A percentile compares a stretch with the other conserved stretches of the same genome.
phyloP scores from a whole-genome alignment of 1,140 invertebrate species.

The Zaprionus ornatus region DNA sequence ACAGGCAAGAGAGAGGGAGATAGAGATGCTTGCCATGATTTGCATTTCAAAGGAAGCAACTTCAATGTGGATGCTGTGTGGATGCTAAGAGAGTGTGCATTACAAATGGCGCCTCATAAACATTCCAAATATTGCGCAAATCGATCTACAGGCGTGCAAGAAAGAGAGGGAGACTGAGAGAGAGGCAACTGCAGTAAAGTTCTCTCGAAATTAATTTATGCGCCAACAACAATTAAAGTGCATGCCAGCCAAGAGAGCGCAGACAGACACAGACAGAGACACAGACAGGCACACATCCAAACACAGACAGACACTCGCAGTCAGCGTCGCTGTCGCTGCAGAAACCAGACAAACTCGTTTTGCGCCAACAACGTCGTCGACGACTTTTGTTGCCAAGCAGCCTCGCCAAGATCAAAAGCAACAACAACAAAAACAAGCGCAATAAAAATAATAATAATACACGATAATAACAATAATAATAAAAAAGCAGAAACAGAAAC shows the following conservation, averaged over 20 bases:
- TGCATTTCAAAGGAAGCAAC: constrained; percentile 8
- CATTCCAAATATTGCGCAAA: constrained; percentile 25
- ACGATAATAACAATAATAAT: constrained; percentile 11
- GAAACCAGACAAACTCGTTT: constrained; percentile 73
- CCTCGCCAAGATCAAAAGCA: constrained; percentile 67
- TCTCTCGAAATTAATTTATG: neutral
- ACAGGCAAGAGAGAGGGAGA: neutral
- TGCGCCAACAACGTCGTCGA: constrained; percentile 1
- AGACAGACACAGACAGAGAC: neutral
- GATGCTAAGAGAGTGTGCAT: neutral
- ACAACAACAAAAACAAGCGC: constrained; percentile 2
- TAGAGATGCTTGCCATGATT: constrained; percentile 5
- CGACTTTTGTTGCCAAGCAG: constrained; percentile 74
- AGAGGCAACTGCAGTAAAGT: neutral
- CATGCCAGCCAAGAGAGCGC: neutral
- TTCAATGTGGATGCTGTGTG: neutral
- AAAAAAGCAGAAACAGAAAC: neutral
- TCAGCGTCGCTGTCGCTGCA: neutral
- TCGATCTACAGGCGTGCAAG: constrained; percentile 3
- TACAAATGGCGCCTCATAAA: constrained; percentile 6
- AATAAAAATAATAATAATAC: constrained; percentile 28
- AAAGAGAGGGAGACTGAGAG: neutral
- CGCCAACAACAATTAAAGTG: neutral
- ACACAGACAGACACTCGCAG: neutral
- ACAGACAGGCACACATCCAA: too few species aligned